Base-by-base conservation (phyloP, 2,797 vertebrate genomes). In the Spea hammondii region DNA sequence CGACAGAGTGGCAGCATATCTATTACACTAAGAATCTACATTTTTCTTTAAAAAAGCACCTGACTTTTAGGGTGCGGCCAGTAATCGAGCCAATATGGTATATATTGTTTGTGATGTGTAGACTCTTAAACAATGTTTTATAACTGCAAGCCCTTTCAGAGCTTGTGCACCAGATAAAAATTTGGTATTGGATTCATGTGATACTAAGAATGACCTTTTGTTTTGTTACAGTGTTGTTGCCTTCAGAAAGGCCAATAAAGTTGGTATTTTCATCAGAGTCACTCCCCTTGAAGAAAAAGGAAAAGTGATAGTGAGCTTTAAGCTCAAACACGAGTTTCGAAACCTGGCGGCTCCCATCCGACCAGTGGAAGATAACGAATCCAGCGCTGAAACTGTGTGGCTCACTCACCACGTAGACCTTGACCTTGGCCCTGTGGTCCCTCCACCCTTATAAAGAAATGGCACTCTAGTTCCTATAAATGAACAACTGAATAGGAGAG, bases 201-300 rank as follows among this genome's bases (percentile, higher is more conserved):
- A 46, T 65, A 44, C 44, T 57, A 46, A 54, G 11, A 14, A 3
- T 12, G 4, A 2, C 32, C 47, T 51, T 77, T 74, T 10, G 68
- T 82, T 32, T 69, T 85, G 74, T 83, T 62, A 4, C 88, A 99
- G 98, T 10, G 83, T 99, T 12, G 93, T 99, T 84, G 96, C 97
- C 86, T 99, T 99, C 86, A 91, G 98, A 88, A 99, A 99, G 89
- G 97, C 97, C 91, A 99, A 99, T 85, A 99, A 99, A 88, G 96
- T 99, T 8, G 98, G 97, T 59, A 93, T 99, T 88, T 99, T 99
- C 91, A 96, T 99, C 93, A 98, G 96, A 91, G 97, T 99, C 80
- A 94, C 95, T 62, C 98, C 98, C 0, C 96, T 96, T 85, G 92
- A 90, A 65, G 96, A 99, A 75, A 95, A 94, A 70, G 89, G 86